Conservation (phyloP, 2,888 invertebrate genomes). For the Parnassius apollo region DNA sequence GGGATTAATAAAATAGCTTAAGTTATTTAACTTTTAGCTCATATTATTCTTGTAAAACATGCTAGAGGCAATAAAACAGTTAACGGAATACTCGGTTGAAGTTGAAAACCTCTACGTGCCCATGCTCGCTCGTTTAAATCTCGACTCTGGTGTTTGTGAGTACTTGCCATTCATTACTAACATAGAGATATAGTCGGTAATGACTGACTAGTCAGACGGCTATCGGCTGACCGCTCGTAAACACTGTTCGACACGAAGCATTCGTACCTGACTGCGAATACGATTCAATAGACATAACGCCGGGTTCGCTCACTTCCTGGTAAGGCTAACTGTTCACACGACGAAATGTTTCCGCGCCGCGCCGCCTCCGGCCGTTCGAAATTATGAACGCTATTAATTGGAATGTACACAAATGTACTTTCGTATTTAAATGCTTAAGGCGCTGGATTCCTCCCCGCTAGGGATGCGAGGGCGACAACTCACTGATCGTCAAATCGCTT, state of each 20-base stretch:
- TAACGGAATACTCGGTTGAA: constrained; percentile 57
- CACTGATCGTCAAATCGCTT: not conserved
- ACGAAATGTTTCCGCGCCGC: constrained; percentile 36
- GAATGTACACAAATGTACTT: constrained; percentile 37
- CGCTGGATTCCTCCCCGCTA: constrained; percentile 46
- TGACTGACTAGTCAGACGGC: constrained; percentile 65
- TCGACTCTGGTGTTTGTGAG: constrained; percentile 63
- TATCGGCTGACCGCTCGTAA: constrained; percentile 76
- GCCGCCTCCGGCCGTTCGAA: constrained; percentile 29
- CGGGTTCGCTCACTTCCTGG: constrained; percentile 61
- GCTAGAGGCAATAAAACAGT: constrained; percentile 55
- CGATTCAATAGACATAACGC: constrained; percentile 69
- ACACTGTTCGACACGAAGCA: constrained; percentile 67
- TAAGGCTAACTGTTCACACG: constrained; percentile 50
- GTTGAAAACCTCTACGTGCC: constrained; percentile 63
- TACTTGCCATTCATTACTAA: constrained; percentile 73
- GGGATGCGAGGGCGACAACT: constrained; percentile 35
- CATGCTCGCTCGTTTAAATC: constrained; percentile 60
- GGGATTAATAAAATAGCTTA: constrained; percentile 30
- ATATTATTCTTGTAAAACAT: constrained; percentile 49
- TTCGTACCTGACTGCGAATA: constrained; percentile 69
- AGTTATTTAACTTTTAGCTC: constrained; percentile 35
- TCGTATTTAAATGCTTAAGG: constrained; percentile 55
- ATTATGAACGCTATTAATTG: constrained; percentile 47
- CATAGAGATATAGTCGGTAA: constrained; percentile 76